phyloP scores from a whole-genome alignment of 1,140 invertebrate species.

The Caenorhabditis latens region DNA sequence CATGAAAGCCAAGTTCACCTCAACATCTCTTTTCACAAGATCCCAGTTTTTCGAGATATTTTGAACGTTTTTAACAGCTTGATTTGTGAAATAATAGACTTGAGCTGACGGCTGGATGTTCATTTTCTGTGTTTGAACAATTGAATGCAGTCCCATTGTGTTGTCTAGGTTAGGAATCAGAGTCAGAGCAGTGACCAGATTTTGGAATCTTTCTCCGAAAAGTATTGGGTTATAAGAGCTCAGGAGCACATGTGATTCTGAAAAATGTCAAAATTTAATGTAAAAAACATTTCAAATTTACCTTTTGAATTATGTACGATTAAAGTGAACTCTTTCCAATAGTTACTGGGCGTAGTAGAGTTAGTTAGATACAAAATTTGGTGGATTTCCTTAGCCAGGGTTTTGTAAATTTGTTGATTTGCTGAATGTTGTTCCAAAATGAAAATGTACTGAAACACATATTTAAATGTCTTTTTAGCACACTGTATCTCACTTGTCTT shows the following conservation, averaged over 20 bases:
- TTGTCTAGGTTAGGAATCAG: not conserved
- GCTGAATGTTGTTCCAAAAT: slow-evolving; percentile 25
- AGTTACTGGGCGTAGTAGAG: not conserved
- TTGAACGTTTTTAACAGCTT: slow-evolving; percentile 42
- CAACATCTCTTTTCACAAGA: slow-evolving; percentile 9
- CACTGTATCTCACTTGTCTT: not conserved
- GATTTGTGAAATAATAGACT: slow-evolving; percentile 44
- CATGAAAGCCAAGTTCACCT: not conserved
- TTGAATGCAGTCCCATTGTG: slow-evolving; percentile 28
- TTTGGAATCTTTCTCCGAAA: not conserved
- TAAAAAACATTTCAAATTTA: not conserved
- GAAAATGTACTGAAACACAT: slow-evolving; percentile 7
- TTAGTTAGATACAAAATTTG: not conserved
- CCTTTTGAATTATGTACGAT: slow-evolving; percentile 18
- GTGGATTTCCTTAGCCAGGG: not conserved
- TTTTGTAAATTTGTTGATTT: not conserved
- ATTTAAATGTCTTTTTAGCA: not conserved
- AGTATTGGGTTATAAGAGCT: not conserved
- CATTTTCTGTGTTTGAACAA: slow-evolving; percentile 36
- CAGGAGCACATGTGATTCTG: slow-evolving; percentile 24
- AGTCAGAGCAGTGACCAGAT: not conserved
- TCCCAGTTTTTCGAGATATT: slow-evolving; percentile 13
- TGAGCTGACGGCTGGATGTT: slow-evolving; percentile 29
- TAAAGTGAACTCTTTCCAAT: slow-evolving; percentile 23
- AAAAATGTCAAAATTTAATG: not conserved